Evolutionary conservation across 1,140 invertebrate species (phyloP), one percentile per base, ranked within the genome.

Genomic region (Daktulosphaira vitifoliae): DNA sequence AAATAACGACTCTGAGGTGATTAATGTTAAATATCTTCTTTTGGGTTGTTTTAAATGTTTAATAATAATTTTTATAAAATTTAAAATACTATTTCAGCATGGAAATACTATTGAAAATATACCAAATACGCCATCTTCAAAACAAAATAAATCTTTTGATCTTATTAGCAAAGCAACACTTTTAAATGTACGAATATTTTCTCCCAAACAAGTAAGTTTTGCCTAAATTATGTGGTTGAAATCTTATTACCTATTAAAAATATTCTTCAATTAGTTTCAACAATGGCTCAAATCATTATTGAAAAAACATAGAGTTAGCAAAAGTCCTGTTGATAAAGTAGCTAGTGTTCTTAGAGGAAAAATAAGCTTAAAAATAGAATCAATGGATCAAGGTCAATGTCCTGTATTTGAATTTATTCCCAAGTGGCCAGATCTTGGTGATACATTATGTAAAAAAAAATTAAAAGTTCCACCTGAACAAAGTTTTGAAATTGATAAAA

Each of bases 301-400:
- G 6, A 62, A 62, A 46, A 48, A 62, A 25, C 7, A 13, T 13
- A 33, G 53, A 13, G 23, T 25, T 1, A 18, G 16, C 9, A 59
- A 59, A 48, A 62, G 20, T 6, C 42, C 56, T 18, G 44, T 25
- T 4, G 56, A 62, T n/a, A 33, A 48, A 48, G 56, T 62, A 20
- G 56, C 56, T 18, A 48, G 42, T 62, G 42, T 62, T 2, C 9
- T 62, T 23, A 18, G 13, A 33, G 56, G 56, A 62, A 62, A 62
- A 62, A 25, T 62, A 20, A 62, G 56, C 29, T 48, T 62, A 33
- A 62, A 62, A 62, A 62, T 62, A 20, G 56, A 62, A 33, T 62
- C 56, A 33, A 18, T 62, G n/a, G 54, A 59, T 33, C 25, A 46
- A 62, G 18, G 18, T 15, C 42, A 62, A 29, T 46, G 56, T 48